Evolutionary conservation across 2,113 vertebrate genomes (phyloP), one percentile per base, ranked within the genome.

Genomic region (Poecile atricapillus): DNA sequence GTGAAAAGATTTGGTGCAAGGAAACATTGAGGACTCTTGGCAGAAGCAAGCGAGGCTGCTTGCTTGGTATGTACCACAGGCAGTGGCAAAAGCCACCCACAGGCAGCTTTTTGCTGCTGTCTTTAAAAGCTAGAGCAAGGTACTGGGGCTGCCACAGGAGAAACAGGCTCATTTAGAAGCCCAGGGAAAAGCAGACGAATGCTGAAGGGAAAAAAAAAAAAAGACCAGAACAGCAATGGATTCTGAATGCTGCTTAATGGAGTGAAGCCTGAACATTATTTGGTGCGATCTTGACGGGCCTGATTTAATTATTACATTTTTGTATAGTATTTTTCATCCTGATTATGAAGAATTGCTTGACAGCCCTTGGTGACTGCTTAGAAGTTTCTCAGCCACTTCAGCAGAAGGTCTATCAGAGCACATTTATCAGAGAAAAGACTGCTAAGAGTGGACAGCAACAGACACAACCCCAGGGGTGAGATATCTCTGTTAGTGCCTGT

Each of bases 251-350:
- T 76, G 67, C 87, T 87, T 90, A 86, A 95, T 65, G 83, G 77
- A 78, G 37, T 60, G 60, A 87, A 81, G 49, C 78, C 70, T 77
- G 77, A 91, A 63, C 2, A 3, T 81, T 83, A 79, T 64, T 81
- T 71, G 85, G 39, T 43, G 47, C 3, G 12, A 35, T 78, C 83
- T 64, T 93, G 89, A 83, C 9, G 21, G 64, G 65, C 30, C 41
- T 30, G 73, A 90, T 92, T 89, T 92, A 95, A 77, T 84, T 81
- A 46, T 31, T 91, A 60, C n/a, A 22, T 82, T 89, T 96, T 87
- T 25, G 28, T 47, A 70, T 14, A 52, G 4, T 59, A 59, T 81
- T 95, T 95, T 93, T 83, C 64, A 78, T 73, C 60, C 25, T 25
- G 52, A 83, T 62, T 82, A 62, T 39, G n/a, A 81, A 81, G 65